Conservation (phyloP, 2,797 vertebrate species). For the Xiphophorus birchmanni region DNA sequence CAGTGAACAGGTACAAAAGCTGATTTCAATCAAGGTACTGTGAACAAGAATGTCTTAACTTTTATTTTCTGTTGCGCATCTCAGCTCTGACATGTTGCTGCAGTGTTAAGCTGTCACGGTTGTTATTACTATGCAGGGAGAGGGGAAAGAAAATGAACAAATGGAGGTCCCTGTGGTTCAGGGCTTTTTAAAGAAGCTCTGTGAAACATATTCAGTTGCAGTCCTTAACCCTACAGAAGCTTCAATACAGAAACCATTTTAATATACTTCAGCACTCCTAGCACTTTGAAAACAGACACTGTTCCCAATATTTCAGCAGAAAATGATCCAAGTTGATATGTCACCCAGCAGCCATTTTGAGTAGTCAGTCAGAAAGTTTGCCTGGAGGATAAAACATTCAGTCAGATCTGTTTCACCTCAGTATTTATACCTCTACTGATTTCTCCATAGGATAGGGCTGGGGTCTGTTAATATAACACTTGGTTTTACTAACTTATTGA, state of each 20-base stretch:
- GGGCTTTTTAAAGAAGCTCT: neutral
- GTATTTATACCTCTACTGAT: neutral
- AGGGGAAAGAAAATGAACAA: neutral
- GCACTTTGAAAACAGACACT: constrained; percentile 37
- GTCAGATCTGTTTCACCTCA: neutral
- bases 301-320: constrained; percentile 6
- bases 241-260: constrained; percentile 2
- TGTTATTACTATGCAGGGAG: constrained; percentile 45
- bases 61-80: constrained; percentile 30
- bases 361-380: constrained; percentile 19
- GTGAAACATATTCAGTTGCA: neutral
- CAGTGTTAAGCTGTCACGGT: constrained; percentile 29
- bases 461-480: too few relatives aligned
- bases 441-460: neutral
- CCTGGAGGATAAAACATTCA: neutral
- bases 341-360: constrained; percentile 36
- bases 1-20: constrained; percentile 23
- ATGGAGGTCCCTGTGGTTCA: neutral
- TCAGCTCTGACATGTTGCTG: constrained; percentile 40
- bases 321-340: neutral
- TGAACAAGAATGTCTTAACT: constrained; percentile 53
- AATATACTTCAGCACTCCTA: constrained; percentile 34
- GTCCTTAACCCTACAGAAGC: constrained; percentile 5
- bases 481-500: neutral
- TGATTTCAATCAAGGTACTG: constrained; percentile 45